phyloP scores from a whole-genome alignment of 2,797 vertebrate genomes.

The Coregonus ussuriensis region DNA sequence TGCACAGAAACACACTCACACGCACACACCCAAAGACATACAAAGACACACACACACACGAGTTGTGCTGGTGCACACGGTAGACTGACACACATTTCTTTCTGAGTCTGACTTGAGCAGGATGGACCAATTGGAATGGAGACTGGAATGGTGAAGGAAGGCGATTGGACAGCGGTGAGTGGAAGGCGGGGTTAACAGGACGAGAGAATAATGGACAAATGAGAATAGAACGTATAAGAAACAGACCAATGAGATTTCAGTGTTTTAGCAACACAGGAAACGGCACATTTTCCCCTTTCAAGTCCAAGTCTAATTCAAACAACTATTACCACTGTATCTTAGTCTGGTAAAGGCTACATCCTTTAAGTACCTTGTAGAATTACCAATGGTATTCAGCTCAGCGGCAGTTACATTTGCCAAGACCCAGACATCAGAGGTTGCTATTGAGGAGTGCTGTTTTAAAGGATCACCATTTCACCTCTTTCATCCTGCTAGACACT shows the following conservation, averaged over 20 bases:
- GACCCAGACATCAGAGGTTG: too few relatives aligned
- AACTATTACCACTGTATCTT: too few relatives aligned
- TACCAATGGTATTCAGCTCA: too few relatives aligned
- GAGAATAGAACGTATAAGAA: too few relatives aligned
- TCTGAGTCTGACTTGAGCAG: slow-evolving; percentile 87
- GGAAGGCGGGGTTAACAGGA: slow-evolving; percentile 63
- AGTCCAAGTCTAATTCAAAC: not conserved
- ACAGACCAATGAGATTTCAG: slow-evolving; percentile 7
- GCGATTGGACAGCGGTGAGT: slow-evolving; percentile 68
- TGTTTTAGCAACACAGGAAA: slow-evolving; percentile 44
- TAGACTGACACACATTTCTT: slow-evolving; percentile 82
- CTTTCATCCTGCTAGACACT: too few relatives aligned
- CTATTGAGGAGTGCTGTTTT: too few relatives aligned
- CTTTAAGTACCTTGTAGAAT: too few relatives aligned
- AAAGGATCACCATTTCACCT: too few relatives aligned
- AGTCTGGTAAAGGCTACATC: not conserved
- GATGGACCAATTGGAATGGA: slow-evolving; percentile 78
- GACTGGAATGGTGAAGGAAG: slow-evolving; percentile 70
- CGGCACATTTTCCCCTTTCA: slow-evolving; percentile 16
- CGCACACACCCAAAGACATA: slow-evolving; percentile 15
- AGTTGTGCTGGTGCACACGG: slow-evolving; percentile 69
- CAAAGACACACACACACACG: slow-evolving; percentile 35
- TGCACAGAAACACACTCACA: slow-evolving; percentile 9
- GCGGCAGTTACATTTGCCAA: too few relatives aligned
- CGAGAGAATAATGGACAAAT: slow-evolving; percentile 46